Conservation (phyloP, 1,140 invertebrate genomes). For the Musca domestica region DNA sequence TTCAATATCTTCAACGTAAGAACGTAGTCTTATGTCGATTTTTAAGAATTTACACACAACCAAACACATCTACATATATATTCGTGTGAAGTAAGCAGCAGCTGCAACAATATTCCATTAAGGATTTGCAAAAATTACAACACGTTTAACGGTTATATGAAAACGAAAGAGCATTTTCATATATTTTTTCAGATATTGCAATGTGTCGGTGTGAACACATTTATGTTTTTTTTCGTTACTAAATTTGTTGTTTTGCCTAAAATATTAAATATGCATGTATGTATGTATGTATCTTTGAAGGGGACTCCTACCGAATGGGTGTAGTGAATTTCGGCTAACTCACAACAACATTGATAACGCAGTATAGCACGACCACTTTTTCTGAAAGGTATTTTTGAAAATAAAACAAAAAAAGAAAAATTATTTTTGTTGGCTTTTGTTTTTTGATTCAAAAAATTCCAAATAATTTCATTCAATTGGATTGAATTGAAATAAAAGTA, state of each 20-base stretch:
- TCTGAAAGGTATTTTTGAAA: conserved; percentile 46
- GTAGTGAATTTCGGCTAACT: conserved; percentile 55
- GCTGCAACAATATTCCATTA: too few species aligned
- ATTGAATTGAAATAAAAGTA: neutral
- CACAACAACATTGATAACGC: conserved; percentile 55
- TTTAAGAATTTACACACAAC: too few species aligned
- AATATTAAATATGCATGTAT: neutral
- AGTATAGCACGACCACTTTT: conserved; percentile 55
- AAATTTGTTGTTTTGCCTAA: too few species aligned
- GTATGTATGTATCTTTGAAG: neutral
- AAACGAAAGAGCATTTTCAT: conserved; percentile 19
- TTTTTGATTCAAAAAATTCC: neutral
- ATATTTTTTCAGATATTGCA: neutral
- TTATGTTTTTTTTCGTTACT: too few species aligned
- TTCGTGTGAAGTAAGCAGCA: too few species aligned
- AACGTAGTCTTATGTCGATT: too few species aligned
- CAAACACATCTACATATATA: too few species aligned
- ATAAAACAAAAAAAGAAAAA: conserved; percentile 8
- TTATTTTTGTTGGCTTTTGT: neutral
- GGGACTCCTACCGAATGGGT: conserved; percentile 52
- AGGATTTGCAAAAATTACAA: too few species aligned
- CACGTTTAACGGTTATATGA: neutral
- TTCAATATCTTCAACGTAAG: too few species aligned
- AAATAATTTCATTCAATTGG: neutral
- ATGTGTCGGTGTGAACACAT: too few species aligned